Evolutionary conservation across 2,113 vertebrate genomes (phyloP), one percentile per base, ranked within the genome.

Genomic region (Urocitellus parryii): DNA sequence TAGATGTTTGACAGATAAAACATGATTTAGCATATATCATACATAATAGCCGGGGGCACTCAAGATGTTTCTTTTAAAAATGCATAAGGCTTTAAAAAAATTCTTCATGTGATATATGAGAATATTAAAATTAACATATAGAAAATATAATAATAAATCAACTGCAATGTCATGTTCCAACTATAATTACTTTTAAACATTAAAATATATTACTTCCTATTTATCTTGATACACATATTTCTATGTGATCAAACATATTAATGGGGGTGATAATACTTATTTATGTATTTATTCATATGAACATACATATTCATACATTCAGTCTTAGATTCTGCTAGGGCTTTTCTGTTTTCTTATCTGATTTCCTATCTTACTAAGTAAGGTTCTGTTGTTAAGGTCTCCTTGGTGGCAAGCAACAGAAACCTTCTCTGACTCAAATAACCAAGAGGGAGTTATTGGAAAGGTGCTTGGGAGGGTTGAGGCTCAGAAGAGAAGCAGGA

Each of bases 21-120:
- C 42, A 20, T 67, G 27, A 51, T 78, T 11, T 85, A 89, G 16
- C 48, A 32, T 68, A 37, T 68, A n/a, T 61, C 9, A 63, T 11
- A 56, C 0, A 0, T 27, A 45, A 53, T 24, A 67, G 32, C 27
- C 25, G 5, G 32, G 45, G 37, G 11, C 24, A 70, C 85, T 86
- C 91, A 6, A 87, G 78, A 82, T 45, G 6, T 39, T 74, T 70
- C 51, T 91, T 91, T 67, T 51, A 48, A 79, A 81, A 91, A 81
- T 65, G 10, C 27, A 27, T 37, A 58, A 5, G 53, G 25, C 24
- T 92, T 39, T 20, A 37, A 63, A 70, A 89, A 81, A 76, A 77
- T 51, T 27, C 12, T 25, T 2, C 68, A 34, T 48, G 7, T 86
- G 73, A 95, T 37, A 34, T 20, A 74, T 42, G 34, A 95, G 32